These are phyloP conservation scores for Potamilus streckersoni DNA, from an alignment of 1,140 invertebrate species.

Conservation along the genomic window DNA sequence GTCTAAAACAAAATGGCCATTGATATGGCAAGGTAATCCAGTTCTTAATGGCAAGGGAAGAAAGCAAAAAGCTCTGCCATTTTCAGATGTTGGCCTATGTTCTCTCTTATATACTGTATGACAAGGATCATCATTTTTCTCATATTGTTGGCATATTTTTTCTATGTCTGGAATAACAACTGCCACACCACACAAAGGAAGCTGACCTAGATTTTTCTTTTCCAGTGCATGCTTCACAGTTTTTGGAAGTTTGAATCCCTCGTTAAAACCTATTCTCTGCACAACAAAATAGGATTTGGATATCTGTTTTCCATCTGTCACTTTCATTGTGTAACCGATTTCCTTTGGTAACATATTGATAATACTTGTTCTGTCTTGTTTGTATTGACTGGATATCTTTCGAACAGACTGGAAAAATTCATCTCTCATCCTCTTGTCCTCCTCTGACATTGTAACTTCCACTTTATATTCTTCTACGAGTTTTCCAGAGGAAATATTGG, in stretches of 20 bases:
- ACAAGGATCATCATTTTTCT: background rate
- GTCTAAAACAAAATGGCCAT: slow-evolving; percentile 57
- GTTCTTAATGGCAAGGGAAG: slow-evolving; percentile 50
- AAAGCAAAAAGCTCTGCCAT: slow-evolving; percentile 45
- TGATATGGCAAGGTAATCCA: slow-evolving; percentile 47
- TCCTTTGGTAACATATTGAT: slow-evolving; percentile 16
- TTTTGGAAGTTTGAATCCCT: slow-evolving; percentile 3
- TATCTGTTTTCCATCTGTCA: slow-evolving; percentile 18
- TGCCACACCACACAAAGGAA: slow-evolving; percentile 51
- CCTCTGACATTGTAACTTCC: slow-evolving; percentile 3
- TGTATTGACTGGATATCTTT: background rate
- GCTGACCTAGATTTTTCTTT: slow-evolving; percentile 24
- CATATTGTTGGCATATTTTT: background rate
- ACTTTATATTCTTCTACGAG: slow-evolving; percentile 23
- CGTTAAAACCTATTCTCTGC: slow-evolving; percentile 37
- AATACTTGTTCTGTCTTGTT: slow-evolving; percentile 3
- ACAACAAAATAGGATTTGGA: slow-evolving; percentile 34
- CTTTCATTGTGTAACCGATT: slow-evolving; percentile 20
- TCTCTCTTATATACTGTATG: background rate
- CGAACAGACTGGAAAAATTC: slow-evolving; percentile 7
- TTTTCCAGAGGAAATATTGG: slow-evolving; percentile 22
- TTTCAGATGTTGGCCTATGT: background rate
- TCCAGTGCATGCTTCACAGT: slow-evolving; percentile 25
- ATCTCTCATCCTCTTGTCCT: slow-evolving; percentile 3
- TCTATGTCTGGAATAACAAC: slow-evolving; percentile 9